Evolutionary conservation across 1,140 invertebrate species (phyloP).

Genomic region (Drosophila miranda): DNA sequence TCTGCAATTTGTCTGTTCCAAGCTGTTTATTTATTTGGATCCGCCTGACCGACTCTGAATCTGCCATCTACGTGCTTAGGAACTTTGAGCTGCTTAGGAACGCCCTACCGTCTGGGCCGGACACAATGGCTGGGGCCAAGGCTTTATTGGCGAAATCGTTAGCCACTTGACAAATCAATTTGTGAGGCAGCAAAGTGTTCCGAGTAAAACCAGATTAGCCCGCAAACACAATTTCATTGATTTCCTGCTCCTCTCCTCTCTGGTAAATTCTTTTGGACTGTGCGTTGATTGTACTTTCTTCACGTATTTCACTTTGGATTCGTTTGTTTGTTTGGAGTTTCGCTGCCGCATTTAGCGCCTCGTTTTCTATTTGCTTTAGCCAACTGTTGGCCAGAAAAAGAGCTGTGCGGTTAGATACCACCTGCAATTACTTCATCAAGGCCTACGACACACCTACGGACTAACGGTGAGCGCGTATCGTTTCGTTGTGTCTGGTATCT

Average conservation of each 20-base stretch:
- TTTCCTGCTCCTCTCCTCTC: constrained; percentile 7
- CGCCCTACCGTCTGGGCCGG: constrained; percentile 2
- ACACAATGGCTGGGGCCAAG: constrained; percentile 34
- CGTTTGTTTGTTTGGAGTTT: constrained; percentile 70
- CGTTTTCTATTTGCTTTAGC: constrained; percentile 66
- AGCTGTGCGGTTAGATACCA: constrained; percentile 7
- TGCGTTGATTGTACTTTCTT: constrained; percentile 59
- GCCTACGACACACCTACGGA: constrained; percentile 53
- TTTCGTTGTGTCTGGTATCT: constrained; percentile 22
- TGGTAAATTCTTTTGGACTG: constrained; percentile 9
- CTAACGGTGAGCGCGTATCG: constrained; percentile 57
- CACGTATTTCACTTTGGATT: constrained; percentile 38
- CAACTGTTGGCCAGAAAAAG: constrained; percentile 12
- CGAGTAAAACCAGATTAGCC: constrained; percentile 56
- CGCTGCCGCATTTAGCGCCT: constrained; percentile 74
- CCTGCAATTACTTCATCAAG: constrained; percentile 68
- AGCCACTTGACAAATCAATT: constrained; percentile 56
- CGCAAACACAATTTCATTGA: constrained; percentile 68
- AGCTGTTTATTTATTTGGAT: constrained; percentile 41
- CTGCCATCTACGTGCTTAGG: constrained; percentile 30
- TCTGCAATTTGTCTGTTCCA: constrained; percentile 39
- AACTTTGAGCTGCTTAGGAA: constrained; percentile 14
- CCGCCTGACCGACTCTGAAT: constrained; percentile 14
- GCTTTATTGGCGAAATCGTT: constrained; percentile 54
- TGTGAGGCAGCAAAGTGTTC: constrained; percentile 27